Evolutionary conservation across 2,888 invertebrate species (phyloP), one percentile per base, ranked within the genome.

Genomic region (Protonemura montana): DNA sequence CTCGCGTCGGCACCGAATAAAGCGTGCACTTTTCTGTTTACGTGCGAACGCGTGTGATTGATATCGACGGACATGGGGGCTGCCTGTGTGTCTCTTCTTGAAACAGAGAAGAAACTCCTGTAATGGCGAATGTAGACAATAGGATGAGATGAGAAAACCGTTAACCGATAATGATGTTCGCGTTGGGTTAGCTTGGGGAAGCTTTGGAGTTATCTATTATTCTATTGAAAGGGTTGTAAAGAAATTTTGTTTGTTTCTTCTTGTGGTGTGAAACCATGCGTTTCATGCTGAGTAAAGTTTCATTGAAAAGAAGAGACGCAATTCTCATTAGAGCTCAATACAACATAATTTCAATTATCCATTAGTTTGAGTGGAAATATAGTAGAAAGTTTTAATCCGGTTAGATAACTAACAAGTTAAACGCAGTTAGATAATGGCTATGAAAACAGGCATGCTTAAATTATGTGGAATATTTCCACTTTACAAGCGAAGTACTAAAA

Each of bases 91-190:
- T 59, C 59, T 59, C 59, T 13, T 59, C 6, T 59, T 59, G 21
- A 59, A 13, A 59, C 59, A 21, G 59, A 59, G 59, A 59, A 59
- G 59, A 59, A 59, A 59, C 59, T 10, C 35, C 21, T 59, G 59
- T 59, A 59, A 59, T 59, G 59, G 59, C 81, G 30, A 30, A 28
- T 27, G 30, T 29, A 81, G 29, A 28, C 81, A 81, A 30, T 81
- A 28, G 81, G 28, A 81, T 13, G 59, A 59, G 59, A 59, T 59
- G 29, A 29, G 81, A 30, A 81, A 81, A 81, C 81, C 81, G 81
- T 28, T 81, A 81, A 81, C 81, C 81, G 81, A 81, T 81, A 81
- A 81, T 81, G 81, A 81, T 81, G 81, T 30, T 81, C 81, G 29
- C 81, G 26, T 28, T 59, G 59, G 59, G 59, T 59, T 59, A 59